Percentiles rank a stretch among this genome's conserved stretches.
Evolutionary conservation across 2,113 vertebrate genomes (phyloP).

Genomic region (Cavia aperea): DNA sequence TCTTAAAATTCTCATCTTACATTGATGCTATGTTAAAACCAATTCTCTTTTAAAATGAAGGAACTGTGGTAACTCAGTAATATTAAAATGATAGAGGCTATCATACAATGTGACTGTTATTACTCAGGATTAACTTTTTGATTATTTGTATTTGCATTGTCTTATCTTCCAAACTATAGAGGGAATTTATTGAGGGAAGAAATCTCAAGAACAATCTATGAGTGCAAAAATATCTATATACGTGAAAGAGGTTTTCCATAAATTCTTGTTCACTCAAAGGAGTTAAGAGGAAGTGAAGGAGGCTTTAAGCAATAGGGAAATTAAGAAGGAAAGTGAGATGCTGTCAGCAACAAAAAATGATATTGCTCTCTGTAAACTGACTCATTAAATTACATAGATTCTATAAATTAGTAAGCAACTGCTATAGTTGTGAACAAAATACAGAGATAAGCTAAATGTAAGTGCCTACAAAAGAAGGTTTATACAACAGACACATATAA

Average conservation of each 20-base stretch:
- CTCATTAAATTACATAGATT: neutral
- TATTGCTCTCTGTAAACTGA: rapidly evolving
- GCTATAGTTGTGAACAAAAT: neutral
- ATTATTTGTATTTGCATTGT: neutral
- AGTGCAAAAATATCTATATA: neutral
- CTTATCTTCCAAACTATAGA: neutral
- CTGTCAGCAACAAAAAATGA: neutral
- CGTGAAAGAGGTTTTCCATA: rapidly evolving
- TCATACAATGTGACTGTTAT: neutral
- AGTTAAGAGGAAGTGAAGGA: neutral
- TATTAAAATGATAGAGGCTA: neutral
- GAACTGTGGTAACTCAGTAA: neutral
- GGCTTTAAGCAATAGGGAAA: neutral
- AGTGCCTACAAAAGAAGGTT: neutral
- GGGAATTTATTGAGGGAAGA: neutral
- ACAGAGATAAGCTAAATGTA: neutral
- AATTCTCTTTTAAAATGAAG: neutral
- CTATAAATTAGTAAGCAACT: neutral
- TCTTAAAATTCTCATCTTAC: neutral
- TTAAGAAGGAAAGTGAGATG: neutral
- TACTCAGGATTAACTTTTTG: neutral
- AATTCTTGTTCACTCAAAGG: neutral
- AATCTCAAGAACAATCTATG: neutral
- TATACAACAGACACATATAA: neutral
- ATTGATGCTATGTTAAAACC: neutral